These are phyloP conservation scores for Melitaea cinxia DNA, from an alignment of 1,140 invertebrate species.

Conservation along the genomic window DNA sequence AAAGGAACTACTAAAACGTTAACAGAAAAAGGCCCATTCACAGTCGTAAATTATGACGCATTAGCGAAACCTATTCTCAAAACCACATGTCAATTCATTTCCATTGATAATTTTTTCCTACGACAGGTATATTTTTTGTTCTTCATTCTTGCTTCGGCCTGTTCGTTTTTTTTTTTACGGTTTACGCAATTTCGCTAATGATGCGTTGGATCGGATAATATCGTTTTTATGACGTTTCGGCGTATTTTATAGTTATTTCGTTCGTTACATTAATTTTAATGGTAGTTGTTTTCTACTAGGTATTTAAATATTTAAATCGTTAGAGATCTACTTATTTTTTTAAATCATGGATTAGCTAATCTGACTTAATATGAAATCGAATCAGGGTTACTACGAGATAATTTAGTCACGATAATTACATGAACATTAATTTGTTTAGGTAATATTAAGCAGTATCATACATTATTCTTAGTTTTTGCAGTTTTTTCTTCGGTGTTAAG, in stretches of 20 bases:
- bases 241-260: neutral
- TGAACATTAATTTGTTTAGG: too few relatives aligned
- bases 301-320: neutral
- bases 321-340: neutral
- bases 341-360: too few relatives aligned
- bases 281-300: neutral
- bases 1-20: slow-evolving; percentile 13
- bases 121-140: slow-evolving; percentile 46
- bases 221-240: slow-evolving; percentile 41
- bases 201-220: slow-evolving; percentile 55
- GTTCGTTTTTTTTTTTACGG: slow-evolving; percentile 58
- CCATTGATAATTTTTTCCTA: slow-evolving; percentile 53
- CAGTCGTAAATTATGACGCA: slow-evolving; percentile 56
- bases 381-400: too few relatives aligned
- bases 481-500: too few relatives aligned
- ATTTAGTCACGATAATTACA: too few relatives aligned
- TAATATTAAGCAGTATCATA: too few relatives aligned
- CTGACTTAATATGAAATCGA: too few relatives aligned
- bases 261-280: slow-evolving; percentile 1
- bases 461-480: too few relatives aligned
- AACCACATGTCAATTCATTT: slow-evolving; percentile 62
- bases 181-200: slow-evolving; percentile 66
- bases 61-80: slow-evolving; percentile 53
- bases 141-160: slow-evolving; percentile 65
- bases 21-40: slow-evolving; percentile 43